These are phyloP conservation scores for Iguana delicatissima DNA, from an alignment of 2,797 vertebrate genomes.

Conservation along the genomic window DNA sequence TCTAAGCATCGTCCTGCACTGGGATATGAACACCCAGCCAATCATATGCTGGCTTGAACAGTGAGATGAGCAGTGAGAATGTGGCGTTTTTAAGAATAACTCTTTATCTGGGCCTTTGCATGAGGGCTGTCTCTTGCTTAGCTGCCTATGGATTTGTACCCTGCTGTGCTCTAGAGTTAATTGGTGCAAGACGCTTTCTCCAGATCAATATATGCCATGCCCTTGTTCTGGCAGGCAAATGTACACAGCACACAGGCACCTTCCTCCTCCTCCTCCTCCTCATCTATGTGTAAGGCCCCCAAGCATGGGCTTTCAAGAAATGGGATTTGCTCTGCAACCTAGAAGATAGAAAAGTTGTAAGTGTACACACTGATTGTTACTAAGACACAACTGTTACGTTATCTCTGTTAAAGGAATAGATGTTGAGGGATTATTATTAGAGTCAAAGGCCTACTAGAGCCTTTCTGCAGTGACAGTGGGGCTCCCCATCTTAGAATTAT, in stretches of 20 bases:
- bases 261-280: too few species aligned
- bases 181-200: neutral
- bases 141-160: neutral
- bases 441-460: too few species aligned
- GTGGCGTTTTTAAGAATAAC: neutral
- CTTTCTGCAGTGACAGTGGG: too few species aligned
- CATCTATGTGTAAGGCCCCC: neutral
- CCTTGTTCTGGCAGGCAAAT: neutral
- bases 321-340: neutral
- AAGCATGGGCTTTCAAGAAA: neutral
- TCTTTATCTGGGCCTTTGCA: neutral
- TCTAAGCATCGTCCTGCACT: conserved; percentile 33
- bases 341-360: neutral
- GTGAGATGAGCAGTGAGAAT: neutral
- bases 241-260: neutral
- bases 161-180: neutral
- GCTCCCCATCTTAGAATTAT: too few species aligned
- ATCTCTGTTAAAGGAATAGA: too few species aligned
- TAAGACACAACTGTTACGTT: neutral
- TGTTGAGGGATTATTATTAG: too few species aligned
- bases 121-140: neutral
- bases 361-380: neutral
- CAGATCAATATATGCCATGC: neutral
- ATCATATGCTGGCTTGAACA: neutral
- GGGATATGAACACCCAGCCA: neutral